Conservation (phyloP, 2,113 vertebrate species). For the Chaetops frenatus region DNA sequence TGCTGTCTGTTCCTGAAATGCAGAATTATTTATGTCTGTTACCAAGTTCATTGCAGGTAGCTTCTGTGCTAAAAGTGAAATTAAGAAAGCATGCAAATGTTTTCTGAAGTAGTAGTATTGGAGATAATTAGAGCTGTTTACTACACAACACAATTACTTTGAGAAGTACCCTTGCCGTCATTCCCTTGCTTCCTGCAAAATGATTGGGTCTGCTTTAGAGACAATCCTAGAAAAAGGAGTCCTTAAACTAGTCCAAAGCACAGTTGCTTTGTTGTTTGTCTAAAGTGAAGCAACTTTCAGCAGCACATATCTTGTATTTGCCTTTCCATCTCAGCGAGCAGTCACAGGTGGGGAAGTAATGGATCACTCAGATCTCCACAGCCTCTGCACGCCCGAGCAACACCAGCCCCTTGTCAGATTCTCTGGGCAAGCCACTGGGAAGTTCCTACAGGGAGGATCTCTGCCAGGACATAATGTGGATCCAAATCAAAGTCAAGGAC, state of each 20-base stretch:
- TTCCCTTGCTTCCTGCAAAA: background rate
- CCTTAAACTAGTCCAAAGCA: background rate
- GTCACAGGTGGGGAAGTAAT: background rate
- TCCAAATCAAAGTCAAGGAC: background rate
- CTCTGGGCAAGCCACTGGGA: background rate
- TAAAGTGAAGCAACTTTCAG: background rate
- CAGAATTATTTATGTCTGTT: background rate
- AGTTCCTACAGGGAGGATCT: background rate
- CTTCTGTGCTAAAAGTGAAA: background rate
- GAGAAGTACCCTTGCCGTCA: background rate
- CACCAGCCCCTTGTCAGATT: background rate
- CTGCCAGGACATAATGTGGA: background rate
- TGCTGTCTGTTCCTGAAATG: background rate
- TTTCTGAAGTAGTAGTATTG: background rate
- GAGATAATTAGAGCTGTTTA: background rate
- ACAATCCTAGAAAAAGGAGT: background rate
- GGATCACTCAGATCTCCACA: accelerated
- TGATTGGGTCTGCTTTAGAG: background rate
- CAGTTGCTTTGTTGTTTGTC: background rate
- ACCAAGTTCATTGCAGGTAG: background rate
- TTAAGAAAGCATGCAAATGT: background rate
- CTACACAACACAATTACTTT: background rate
- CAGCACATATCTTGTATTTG: background rate
- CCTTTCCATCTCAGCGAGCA: background rate
- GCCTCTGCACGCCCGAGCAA: background rate